These are phyloP conservation scores for Atractosteus spatula DNA, from an alignment of 2,113 vertebrate species.

Conservation along the genomic window DNA sequence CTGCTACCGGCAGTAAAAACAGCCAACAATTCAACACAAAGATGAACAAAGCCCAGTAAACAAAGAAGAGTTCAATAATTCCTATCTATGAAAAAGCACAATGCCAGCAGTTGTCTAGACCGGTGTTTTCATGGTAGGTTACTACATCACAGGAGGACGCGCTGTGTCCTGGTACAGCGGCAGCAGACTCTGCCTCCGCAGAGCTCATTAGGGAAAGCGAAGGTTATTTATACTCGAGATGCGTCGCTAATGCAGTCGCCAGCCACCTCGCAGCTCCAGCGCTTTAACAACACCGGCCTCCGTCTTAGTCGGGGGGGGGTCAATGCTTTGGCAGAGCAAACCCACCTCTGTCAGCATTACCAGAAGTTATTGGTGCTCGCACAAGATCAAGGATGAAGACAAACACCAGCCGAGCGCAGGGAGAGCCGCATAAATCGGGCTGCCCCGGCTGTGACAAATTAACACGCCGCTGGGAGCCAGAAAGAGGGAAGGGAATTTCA, in stretches of 20 bases:
- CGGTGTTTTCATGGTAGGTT: no score
- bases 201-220: constrained; percentile 7
- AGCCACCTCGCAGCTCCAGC: background rate
- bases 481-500: no score
- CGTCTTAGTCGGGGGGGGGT: background rate
- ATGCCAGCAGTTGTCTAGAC: no score
- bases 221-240: background rate
- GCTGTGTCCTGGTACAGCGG: no score
- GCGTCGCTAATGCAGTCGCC: background rate
- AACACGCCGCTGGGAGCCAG: no score
- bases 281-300: background rate
- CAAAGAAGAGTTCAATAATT: no score
- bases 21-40: no score
- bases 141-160: background rate
- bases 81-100: no score
- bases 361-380: constrained; percentile 10
- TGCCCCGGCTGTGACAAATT: background rate
- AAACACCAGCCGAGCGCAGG: background rate
- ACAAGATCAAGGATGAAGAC: constrained; percentile 2
- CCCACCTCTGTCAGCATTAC: background rate
- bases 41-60: no score
- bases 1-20: no score
- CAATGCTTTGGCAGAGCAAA: background rate
- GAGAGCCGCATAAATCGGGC: background rate
- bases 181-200: background rate